phyloP scores from a whole-genome alignment of 2,113 vertebrate genomes.

The Pogonocichla stellata region DNA sequence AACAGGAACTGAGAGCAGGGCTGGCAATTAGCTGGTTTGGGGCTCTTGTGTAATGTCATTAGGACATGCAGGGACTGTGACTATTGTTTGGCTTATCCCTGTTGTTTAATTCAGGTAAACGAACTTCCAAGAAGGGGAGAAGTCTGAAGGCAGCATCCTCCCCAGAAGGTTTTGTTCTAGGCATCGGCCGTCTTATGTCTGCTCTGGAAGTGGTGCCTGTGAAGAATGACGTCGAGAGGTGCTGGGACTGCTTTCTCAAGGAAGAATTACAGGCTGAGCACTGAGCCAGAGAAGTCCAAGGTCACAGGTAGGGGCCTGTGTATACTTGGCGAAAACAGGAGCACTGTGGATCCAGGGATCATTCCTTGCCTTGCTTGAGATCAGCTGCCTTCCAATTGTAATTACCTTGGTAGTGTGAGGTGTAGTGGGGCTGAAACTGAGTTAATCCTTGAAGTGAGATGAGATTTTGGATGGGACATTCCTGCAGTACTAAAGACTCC shows the following conservation, averaged over 20 bases:
- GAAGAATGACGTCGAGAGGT: conserved; percentile 89
- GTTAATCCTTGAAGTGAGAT: neutral
- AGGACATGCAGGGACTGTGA: neutral
- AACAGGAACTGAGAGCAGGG: neutral
- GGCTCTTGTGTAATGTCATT: neutral
- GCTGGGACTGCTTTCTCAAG: conserved; percentile 81
- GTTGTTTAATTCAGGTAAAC: conserved; percentile 30
- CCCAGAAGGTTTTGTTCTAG: neutral
- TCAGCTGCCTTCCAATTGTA: neutral
- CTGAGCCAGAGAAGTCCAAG: conserved; percentile 86
- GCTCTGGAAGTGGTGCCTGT: conserved; percentile 11
- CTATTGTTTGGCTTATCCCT: neutral
- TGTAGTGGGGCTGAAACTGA: neutral
- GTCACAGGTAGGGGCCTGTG: conserved; percentile 78
- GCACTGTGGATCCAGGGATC: neutral
- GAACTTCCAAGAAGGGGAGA: neutral
- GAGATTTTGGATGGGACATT: neutral
- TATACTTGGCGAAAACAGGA: neutral
- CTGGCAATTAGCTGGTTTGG: neutral
- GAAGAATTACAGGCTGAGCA: conserved; percentile 87
- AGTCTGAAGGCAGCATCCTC: neutral
- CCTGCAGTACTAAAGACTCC: neutral
- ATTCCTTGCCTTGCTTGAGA: neutral
- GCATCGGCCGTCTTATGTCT: neutral
- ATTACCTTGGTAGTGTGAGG: neutral